Percentiles rank a stretch among this genome's conserved stretches.
phyloP scores from a whole-genome alignment of 2,113 vertebrate species.

The Thalassarche chlororhynchos region DNA sequence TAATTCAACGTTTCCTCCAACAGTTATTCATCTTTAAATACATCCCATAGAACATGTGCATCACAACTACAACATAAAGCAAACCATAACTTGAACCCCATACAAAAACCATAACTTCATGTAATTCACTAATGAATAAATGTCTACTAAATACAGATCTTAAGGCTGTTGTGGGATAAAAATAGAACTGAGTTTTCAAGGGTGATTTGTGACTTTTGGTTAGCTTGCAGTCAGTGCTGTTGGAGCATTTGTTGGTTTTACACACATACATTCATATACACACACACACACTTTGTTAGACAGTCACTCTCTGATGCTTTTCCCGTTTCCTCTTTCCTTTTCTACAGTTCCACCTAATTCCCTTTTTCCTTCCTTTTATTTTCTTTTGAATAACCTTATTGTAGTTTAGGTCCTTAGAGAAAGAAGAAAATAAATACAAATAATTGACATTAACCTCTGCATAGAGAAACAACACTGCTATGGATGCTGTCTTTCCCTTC shows the following conservation, averaged over 20 bases:
- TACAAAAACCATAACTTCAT: not conserved
- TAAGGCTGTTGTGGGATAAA: not conserved
- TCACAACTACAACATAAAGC: not conserved
- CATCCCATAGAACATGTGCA: not conserved
- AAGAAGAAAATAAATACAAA: not conserved
- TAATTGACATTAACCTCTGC: not conserved
- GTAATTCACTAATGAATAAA: not conserved
- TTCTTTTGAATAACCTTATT: not conserved
- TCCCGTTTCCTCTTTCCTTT: not conserved
- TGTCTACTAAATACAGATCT: not conserved
- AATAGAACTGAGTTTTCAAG: not conserved
- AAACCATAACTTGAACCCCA: not conserved
- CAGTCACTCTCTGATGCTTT: not conserved
- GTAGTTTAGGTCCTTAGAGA: not conserved
- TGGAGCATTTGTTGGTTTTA: not conserved
- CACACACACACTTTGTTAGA: not conserved
- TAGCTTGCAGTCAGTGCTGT: not conserved
- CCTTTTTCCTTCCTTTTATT: not conserved
- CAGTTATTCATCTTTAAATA: not conserved
- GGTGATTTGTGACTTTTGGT: not conserved
- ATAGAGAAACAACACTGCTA: not conserved
- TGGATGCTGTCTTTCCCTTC: not conserved
- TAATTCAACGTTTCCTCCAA: not conserved
- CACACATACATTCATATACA: not conserved
- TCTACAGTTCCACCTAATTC: not conserved